Percentiles rank a stretch among this genome's conserved stretches.
Evolutionary conservation across 2,888 invertebrate genomes (phyloP).

Genomic region (Agonopterix arenella): DNA sequence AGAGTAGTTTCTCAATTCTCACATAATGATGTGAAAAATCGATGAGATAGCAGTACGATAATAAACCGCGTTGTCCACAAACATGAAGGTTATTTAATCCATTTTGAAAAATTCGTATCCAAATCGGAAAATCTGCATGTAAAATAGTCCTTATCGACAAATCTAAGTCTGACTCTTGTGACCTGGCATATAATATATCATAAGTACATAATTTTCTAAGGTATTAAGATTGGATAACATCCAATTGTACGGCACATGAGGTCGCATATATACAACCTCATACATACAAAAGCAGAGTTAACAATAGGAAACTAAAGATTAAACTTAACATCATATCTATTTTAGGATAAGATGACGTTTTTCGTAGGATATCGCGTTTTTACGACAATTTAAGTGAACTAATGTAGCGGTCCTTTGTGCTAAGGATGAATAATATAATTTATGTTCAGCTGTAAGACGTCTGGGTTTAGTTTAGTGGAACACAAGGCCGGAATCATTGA

Average conservation of each 20-base stretch:
- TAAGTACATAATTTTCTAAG: too few relatives aligned
- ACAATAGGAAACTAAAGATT: constrained; percentile 13
- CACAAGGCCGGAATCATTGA: constrained; percentile 42
- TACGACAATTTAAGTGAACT: constrained; percentile 25
- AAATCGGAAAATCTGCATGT: too few relatives aligned
- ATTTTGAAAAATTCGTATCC: too few relatives aligned
- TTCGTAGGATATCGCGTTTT: constrained; percentile 17
- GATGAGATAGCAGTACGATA: too few relatives aligned
- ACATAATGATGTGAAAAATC: too few relatives aligned
- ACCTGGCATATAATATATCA: too few relatives aligned
- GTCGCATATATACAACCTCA: not conserved
- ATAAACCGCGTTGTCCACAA: too few relatives aligned
- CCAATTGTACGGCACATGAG: not conserved
- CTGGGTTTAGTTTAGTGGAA: constrained; percentile 19
- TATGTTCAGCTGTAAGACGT: constrained; percentile 4
- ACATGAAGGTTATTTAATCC: too few relatives aligned
- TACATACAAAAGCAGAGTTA: constrained; percentile 19
- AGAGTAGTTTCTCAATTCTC: too few relatives aligned
- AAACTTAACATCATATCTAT: constrained; percentile 16
- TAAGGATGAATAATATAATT: constrained; percentile 19
- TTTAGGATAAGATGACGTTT: constrained; percentile 18
- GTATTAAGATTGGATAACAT: not conserved
- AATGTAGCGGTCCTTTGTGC: constrained; percentile 10
- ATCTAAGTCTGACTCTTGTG: too few relatives aligned
- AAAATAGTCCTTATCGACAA: too few relatives aligned